Evolutionary conservation across 2,113 vertebrate genomes (phyloP), one percentile per base, ranked within the genome.

Genomic region (Hipposideros armiger): DNA sequence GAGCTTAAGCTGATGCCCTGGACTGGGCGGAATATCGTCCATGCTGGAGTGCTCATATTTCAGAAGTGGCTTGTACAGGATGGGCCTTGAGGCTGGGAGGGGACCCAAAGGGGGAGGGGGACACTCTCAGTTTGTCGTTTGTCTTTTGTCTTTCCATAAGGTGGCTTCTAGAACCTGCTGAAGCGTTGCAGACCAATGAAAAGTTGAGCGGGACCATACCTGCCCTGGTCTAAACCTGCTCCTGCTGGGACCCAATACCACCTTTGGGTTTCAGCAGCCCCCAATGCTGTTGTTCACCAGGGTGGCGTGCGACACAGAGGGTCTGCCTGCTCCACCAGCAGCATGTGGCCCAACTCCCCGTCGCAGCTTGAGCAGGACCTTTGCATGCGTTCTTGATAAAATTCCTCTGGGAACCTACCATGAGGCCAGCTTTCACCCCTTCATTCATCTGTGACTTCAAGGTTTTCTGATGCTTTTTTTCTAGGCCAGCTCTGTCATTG

Each of bases 1-100:
- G 9, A 17, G 4, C 3, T 0, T 5, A 36, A 67, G 45, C 73
- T 73, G 36, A 83, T 32, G 5, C 42, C 24, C 40, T 7, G 32
- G 47, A 50, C 42, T 28, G 67, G 67, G 22, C 47, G 40, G 32
- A n/a, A 54, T 24, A 0, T 5, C 15, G 10, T 26, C 60, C 69
- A 22, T 7, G 0, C 8, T 22, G n/a, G 4, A 4, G 42, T 4
- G 20, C 1, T 73, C 5, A 72, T 67, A 2, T 58, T 40, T 40
- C n/a, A 76, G 40, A 42, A 42, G 32, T 17, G 42, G 40, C 40
- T 56, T 17, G 17, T 13, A 11, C 2, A n/a, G 77, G 6, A 8
- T 45, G 11, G n/a, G 42, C 87, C 67, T 45, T 28, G 62, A n/a
- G 76, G 24, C 11, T 22, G 76, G 47, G 30, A 11, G 9, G 54